Evolutionary conservation across 2,888 invertebrate species (phyloP), one percentile per base, ranked within the genome.

Genomic region (Odontomyia ornata): DNA sequence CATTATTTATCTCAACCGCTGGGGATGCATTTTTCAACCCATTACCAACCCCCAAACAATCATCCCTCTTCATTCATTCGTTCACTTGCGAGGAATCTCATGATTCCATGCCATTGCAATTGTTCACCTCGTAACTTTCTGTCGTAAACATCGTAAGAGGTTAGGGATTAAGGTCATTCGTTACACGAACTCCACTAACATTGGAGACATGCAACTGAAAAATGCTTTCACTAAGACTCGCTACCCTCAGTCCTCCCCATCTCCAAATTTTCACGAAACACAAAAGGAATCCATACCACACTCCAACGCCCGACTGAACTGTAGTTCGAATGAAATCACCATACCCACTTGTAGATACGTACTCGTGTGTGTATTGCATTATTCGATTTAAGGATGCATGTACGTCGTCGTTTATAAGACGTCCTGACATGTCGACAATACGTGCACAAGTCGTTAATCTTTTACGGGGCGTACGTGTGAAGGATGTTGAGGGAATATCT

Each of bases 341-440:
- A 36, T 36, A 36, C 9, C 36, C 36, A 36, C 36, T 36, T 36
- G 36, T 36, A 36, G 36, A 60, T 60, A 25, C 7, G 23, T 23
- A 25, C n/a, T n/a, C n/a, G n/a, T n/a, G n/a, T 25, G 25, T 60
- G 46, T 43, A 43, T 36, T 67, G 46, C 67, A 64, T 13, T 67
- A 67, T 67, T 36, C 67, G 67, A 67, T 67, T 67, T 36, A 67
- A 67, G 36, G 67, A 27, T 67, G 67, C 67, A 67, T 67, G 46
- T 67, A 46, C 67, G 21, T 23, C n/a, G n/a, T 60, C 67, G 67
- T 46, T 67, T 36, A 67, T 67, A 43, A 67, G 36, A 67, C 67
- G 46, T 43, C 46, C 13, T 36, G 46, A 21, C 36, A 43, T 46
- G 67, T 67, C 67, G 5, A 11, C 9, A 67, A 36, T 67, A 67